A percentile compares a stretch with the other conserved stretches of the same genome.
Conservation (phyloP, 2,113 vertebrate species). For the Megaceryle maxima region DNA sequence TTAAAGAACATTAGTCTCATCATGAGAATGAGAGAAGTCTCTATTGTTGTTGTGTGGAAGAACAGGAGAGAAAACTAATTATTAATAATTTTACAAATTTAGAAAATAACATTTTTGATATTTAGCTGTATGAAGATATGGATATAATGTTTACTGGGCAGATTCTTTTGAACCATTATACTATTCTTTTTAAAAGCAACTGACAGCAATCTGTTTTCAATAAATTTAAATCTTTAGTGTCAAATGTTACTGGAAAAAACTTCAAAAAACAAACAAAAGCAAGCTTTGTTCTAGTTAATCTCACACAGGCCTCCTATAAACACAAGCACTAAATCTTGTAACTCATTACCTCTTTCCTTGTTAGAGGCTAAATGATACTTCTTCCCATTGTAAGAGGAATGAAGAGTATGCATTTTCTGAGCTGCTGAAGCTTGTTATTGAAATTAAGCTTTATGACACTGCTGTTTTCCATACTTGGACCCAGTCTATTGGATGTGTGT, state of each 20-base stretch:
- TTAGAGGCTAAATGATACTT: slow-evolving; percentile 70
- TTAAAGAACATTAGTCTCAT: neutral
- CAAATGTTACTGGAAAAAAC: neutral
- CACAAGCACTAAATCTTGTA: slow-evolving; percentile 62
- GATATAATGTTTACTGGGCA: neutral
- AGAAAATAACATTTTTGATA: neutral
- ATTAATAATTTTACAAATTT: neutral
- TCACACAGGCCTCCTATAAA: slow-evolving; percentile 29
- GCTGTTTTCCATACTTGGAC: slow-evolving; percentile 67
- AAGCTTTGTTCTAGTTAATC: neutral
- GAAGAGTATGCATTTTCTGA: slow-evolving; percentile 77
- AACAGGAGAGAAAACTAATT: neutral
- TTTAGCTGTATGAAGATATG: neutral
- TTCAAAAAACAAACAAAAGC: neutral
- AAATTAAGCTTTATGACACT: slow-evolving; percentile 85
- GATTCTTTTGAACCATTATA: neutral
- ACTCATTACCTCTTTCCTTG: slow-evolving; percentile 68
- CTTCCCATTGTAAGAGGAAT: slow-evolving; percentile 69
- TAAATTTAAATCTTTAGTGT: neutral
- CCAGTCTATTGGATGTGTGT: slow-evolving; percentile 57
- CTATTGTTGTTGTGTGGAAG: neutral
- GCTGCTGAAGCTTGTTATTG: slow-evolving; percentile 83
- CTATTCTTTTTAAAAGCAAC: neutral
- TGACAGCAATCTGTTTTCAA: neutral
- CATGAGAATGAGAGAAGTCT: neutral